Base-by-base conservation (phyloP, 2,113 vertebrate species). In the Labrus mixtus region DNA sequence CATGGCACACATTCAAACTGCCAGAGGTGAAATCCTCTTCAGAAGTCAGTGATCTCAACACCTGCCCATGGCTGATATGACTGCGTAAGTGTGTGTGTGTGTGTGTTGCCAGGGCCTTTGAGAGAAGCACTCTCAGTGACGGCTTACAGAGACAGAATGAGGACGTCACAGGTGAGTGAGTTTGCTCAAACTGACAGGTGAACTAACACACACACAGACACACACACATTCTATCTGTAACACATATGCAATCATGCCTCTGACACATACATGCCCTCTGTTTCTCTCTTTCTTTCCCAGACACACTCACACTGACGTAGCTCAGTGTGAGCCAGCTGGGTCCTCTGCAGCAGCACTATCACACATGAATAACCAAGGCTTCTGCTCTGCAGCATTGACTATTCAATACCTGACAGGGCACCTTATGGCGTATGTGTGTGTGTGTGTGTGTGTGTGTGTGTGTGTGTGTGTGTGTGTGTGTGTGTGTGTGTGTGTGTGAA, bases 121-220 rank as follows among this genome's bases (percentile, higher is more conserved):
- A 87, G 87, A 90, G 73, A 56, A 87, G 81, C 41, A 60, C 83
- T 88, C 86, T 84, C 73, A 65, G 76, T 89, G 90, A 92, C 36
- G 86, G 75, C 73, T 90, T 88, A 92, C 80, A 82, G 83, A 85
- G 92, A 93, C 92, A 92, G 91, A 93, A 93, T 92, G 90, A 91
- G 92, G 91, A 93, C 90, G 86, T 93, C 91, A 92, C 90, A 91
- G 89, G 91, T 92, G 91, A 91, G 81, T 86, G 91, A 89, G 80
- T 91, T 76, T 85, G 77, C 85, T 82, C 77, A 81, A 84, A 83
- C 85, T 92, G 91, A 92, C 90, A 91, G 82, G 81, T 85, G 67
- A 61, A 55, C 48, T 37, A 79, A 50, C 74, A 66, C 71, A 62
- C 58, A 62, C 33, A 64, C 36, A 59, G 62, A 63, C 73, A 13